Evolutionary conservation across 2,797 vertebrate species (phyloP).

Genomic region (Synaphobranchus kaupii): DNA sequence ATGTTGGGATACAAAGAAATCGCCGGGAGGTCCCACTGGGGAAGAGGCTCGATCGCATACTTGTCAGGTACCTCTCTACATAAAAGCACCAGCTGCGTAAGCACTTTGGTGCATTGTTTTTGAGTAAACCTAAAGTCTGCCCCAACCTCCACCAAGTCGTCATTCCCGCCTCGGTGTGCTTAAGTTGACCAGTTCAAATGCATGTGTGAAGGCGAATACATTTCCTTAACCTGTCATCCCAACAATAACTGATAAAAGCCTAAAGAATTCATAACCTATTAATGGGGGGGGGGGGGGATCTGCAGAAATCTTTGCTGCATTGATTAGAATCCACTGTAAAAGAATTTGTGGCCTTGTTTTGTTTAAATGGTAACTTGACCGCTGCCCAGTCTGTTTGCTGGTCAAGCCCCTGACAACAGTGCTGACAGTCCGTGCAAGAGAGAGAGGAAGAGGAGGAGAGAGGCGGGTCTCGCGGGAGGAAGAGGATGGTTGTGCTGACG

Average conservation of each 20-base stretch:
- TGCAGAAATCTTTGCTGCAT: background rate
- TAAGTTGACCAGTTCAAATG: background rate
- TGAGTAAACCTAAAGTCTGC: background rate
- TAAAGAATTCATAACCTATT: background rate
- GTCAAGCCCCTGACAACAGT: slow-evolving; percentile 67
- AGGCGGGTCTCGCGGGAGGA: slow-evolving; percentile 35
- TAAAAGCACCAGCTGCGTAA: background rate
- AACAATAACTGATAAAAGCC: background rate
- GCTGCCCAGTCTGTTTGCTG: slow-evolving; percentile 2
- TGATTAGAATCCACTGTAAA: background rate
- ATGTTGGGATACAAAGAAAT: background rate
- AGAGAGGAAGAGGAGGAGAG: slow-evolving; percentile 26
- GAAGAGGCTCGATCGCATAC: background rate
- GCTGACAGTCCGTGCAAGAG: slow-evolving; percentile 78
- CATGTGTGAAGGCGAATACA: background rate
- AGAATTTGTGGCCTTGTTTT: background rate
- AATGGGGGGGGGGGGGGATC: background rate
- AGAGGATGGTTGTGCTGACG: slow-evolving; percentile 40
- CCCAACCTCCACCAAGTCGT: background rate
- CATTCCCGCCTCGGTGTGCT: background rate
- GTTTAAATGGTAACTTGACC: background rate
- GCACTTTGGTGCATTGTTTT: background rate
- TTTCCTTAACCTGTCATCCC: background rate
- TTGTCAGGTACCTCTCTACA: background rate
- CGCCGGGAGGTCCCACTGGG: background rate